These are phyloP conservation scores for Campylomormyrus numenius DNA, from an alignment of 2,113 vertebrate species.

Conservation along the genomic window DNA sequence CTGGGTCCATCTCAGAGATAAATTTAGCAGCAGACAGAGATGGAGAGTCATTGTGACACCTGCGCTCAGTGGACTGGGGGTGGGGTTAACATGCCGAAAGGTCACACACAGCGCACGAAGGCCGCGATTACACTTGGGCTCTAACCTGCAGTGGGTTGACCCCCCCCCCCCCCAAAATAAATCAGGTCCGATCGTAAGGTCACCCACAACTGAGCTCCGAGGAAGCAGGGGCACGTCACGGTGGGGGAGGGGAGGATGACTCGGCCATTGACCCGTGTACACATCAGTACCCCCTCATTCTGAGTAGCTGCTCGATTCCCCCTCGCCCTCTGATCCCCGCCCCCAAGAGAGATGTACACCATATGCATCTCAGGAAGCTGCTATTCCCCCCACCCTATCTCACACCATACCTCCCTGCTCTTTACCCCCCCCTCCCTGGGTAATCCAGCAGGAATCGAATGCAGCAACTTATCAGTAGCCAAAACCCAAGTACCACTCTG, in stretches of 20 bases:
- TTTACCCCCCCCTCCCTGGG: no score
- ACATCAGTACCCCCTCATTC: not conserved
- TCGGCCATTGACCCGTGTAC: not conserved
- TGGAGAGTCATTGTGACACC: not conserved
- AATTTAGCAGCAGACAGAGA: not conserved
- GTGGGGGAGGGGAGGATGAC: not conserved
- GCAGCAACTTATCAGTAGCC: not conserved
- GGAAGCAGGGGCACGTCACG: not conserved
- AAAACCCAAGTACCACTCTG: not conserved
- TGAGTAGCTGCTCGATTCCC: not conserved
- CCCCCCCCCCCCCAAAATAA: not conserved
- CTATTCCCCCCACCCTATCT: not conserved
- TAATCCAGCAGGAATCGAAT: not conserved
- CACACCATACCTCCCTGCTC: not conserved
- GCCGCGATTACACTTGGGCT: not conserved
- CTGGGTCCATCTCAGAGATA: not conserved
- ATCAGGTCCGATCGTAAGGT: not conserved
- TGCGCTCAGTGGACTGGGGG: not conserved
- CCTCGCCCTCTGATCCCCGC: not conserved
- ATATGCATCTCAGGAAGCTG: not conserved
- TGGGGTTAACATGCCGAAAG: not conserved
- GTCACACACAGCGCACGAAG: not conserved
- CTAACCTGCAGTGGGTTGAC: not conserved
- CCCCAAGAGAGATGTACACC: not conserved
- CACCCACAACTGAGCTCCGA: not conserved